Conservation (phyloP, 2,797 vertebrate genomes). For the Neoniphon sammara region DNA sequence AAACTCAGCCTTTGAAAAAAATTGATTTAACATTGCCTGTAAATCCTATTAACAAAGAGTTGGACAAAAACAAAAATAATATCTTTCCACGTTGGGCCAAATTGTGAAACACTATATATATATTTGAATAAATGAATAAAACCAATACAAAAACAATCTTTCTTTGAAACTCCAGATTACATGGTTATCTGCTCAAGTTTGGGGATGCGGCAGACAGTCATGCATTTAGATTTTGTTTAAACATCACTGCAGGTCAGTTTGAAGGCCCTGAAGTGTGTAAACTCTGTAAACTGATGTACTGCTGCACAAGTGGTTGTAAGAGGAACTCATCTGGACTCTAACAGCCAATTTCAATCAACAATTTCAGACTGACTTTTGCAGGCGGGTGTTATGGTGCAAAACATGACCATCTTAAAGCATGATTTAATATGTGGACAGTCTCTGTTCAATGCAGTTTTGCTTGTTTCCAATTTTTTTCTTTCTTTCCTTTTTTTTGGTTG, state of each 20-base stretch:
- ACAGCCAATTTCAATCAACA: too few relatives aligned
- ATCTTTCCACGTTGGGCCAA: constrained; percentile 10
- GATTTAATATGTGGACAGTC: too few relatives aligned
- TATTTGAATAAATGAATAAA: constrained; percentile 56
- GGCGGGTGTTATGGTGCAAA: too few relatives aligned
- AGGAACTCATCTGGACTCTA: too few relatives aligned
- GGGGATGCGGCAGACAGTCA: constrained; percentile 1
- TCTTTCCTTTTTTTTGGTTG: too few relatives aligned
- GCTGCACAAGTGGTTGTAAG: too few relatives aligned
- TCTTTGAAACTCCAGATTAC: constrained; percentile 38
- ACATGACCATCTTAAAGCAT: too few relatives aligned
- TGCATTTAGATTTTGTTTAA: constrained; percentile 9
- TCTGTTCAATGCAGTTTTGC: too few relatives aligned
- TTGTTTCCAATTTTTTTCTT: too few relatives aligned
- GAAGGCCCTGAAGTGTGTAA: neutral
- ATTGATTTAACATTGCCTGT: neutral
- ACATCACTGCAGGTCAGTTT: neutral
- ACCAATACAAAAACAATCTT: constrained; percentile 53
- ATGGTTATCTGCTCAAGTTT: constrained; percentile 37
- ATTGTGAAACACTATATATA: constrained; percentile 24
- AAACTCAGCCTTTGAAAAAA: constrained; percentile 8
- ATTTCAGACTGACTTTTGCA: too few relatives aligned
- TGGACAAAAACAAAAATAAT: constrained; percentile 19
- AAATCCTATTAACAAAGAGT: constrained; percentile 48
- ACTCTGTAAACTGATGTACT: too few relatives aligned